Evolutionary conservation across 2,113 vertebrate genomes (phyloP), one percentile per base, ranked within the genome.

Genomic region (Aleadryas rufinucha): DNA sequence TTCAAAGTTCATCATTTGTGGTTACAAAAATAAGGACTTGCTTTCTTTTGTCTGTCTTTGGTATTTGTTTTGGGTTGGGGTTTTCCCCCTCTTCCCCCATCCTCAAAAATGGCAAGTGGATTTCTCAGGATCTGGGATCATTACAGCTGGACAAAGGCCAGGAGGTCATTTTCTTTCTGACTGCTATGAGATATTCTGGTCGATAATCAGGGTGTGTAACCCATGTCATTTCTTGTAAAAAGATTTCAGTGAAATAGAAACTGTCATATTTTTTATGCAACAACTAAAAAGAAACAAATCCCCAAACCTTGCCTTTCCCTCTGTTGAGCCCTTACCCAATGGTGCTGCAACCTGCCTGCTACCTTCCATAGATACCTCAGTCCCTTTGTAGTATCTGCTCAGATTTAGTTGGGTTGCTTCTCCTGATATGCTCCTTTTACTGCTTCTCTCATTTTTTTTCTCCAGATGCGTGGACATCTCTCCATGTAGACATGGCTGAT

Each of bases 31-130:
- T 47, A 65, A 72, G 41, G 16, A 7, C 11, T 69, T 49, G 18
- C 6, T 7, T 85, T 27, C 13, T 72, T 90, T 80, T 72, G 8
- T 27, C 20, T 93, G 15, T 61, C 28, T 66, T 63, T 44, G 27
- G 16, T 50, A 16, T 8, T 61, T 75, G 31, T 60, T 42, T 15
- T 8, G 12, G 14, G 19, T 42, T 54, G 17, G 6, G 1, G 31
- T 79, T 53, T 42, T 11, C 0, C 4, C n/a, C 4, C 8, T 10
- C 11, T 10, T 52, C 60, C 10, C 6, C 16, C 2, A 0, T 70
- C 68, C 35, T 78, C 18, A 92, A 59, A 71, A 92, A 50, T n/a
- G 16, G 0, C 28, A 42, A 42, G 16, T 22, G 22, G 8, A 20
- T 91, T 66, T 75, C 59, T 61, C 7, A 6, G 12, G 8, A 26